Evolutionary conservation across 1,140 invertebrate species (phyloP).

Genomic region (Episyrphus balteatus): DNA sequence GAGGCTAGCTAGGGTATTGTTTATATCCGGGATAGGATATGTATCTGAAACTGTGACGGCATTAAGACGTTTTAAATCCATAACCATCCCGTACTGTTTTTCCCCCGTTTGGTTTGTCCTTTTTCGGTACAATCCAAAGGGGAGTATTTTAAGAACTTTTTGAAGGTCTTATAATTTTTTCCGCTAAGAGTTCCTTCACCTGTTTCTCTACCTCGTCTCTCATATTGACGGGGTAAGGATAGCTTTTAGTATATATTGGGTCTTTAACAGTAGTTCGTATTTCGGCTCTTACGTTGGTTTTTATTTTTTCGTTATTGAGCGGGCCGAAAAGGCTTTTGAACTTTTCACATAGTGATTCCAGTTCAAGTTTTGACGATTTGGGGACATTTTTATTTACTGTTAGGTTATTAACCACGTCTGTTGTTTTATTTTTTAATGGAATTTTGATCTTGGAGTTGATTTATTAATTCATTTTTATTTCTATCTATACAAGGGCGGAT

Average conservation of each 20-base stretch:
- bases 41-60: constrained; percentile 34
- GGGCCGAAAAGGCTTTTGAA: neutral
- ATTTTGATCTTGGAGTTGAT: neutral
- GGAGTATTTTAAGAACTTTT: constrained; percentile 2
- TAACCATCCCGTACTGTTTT: constrained; percentile 22
- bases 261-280: neutral
- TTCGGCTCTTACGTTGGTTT: too few species aligned
- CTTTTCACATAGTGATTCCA: neutral
- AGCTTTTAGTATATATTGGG: constrained; percentile 4
- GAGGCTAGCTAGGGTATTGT: constrained; percentile 33
- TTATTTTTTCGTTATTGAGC: neutral
- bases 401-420: neutral
- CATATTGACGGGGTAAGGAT: constrained; percentile 1
- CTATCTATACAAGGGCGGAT: too few species aligned
- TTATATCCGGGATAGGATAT: constrained; percentile 41
- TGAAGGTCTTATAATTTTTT: constrained; percentile 1
- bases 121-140: constrained; percentile 3
- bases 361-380: neutral
- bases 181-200: neutral
- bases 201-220: neutral
- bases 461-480: too few species aligned
- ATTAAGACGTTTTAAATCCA: constrained; percentile 35
- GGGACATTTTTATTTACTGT: neutral
- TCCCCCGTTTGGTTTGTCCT: too few species aligned
- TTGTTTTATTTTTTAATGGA: neutral